Evolutionary conservation across 2,797 vertebrate species (phyloP).

Genomic region (Geotrypetes seraphini): DNA sequence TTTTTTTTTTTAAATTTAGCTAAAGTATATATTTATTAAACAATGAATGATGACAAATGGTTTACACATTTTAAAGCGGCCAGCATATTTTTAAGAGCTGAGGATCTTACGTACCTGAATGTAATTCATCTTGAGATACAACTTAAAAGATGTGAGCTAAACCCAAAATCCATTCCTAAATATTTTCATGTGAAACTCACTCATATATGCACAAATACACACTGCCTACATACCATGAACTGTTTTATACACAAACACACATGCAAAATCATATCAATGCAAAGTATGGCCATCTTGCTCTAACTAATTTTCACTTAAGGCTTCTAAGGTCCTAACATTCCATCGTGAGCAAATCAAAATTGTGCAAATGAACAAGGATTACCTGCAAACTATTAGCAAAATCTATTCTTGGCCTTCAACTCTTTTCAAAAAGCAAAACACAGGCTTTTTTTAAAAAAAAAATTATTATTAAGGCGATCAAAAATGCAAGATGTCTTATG

Average conservation of each 20-base stretch:
- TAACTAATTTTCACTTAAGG: constrained; percentile 51
- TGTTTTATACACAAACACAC: constrained; percentile 2
- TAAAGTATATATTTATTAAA: constrained; percentile 56
- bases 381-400: constrained; percentile 18
- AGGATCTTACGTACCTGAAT: constrained; percentile 26
- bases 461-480: too few species aligned
- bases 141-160: too few species aligned
- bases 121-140: too few species aligned
- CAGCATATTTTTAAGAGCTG: constrained; percentile 42
- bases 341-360: constrained; percentile 19
- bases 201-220: background rate
- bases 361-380: constrained; percentile 25
- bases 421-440: constrained; percentile 22
- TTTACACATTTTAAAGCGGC: constrained; percentile 53
- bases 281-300: too few species aligned
- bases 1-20: constrained; percentile 28
- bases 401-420: constrained; percentile 31
- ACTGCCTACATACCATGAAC: constrained; percentile 7
- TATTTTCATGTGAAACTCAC: constrained; percentile 29
- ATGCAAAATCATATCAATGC: constrained; percentile 19
- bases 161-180: constrained; percentile 40
- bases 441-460: constrained; percentile 14
- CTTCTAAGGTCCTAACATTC: constrained; percentile 44
- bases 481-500: constrained; percentile 26
- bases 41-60: constrained; percentile 48